A percentile compares a stretch with the other conserved stretches of the same genome.
phyloP scores from a whole-genome alignment of 2,797 vertebrate species.

The Salmo trutta region DNA sequence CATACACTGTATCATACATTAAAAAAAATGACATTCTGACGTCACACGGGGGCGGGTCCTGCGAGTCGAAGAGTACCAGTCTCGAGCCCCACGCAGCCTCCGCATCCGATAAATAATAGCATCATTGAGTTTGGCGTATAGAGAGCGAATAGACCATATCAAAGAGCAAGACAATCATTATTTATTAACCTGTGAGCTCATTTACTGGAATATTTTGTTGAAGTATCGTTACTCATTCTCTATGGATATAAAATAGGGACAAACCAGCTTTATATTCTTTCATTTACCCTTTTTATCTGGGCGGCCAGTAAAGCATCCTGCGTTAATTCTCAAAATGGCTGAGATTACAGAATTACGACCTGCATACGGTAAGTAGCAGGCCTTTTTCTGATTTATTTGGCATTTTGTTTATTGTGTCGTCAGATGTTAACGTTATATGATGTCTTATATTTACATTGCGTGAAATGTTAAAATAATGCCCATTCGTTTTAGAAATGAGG shows the following conservation, averaged over 20 bases:
- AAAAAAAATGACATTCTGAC: constrained; percentile 9
- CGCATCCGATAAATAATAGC: constrained; percentile 28
- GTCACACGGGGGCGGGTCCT: constrained; percentile 12
- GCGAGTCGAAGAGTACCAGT: constrained; percentile 21
- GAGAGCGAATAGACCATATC: neutral
- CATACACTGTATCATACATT: neutral
- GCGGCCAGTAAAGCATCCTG: constrained; percentile 44
- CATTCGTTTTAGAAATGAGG: neutral
- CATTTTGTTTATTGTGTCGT: neutral
- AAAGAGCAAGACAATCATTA: neutral
- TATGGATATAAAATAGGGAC: constrained; percentile 57
- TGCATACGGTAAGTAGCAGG: constrained; percentile 73
- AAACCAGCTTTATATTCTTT: constrained; percentile 33
- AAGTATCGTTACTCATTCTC: constrained; percentile 15
- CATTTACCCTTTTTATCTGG: constrained; percentile 24
- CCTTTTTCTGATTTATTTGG: neutral
- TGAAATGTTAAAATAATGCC: neutral
- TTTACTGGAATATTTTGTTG: constrained; percentile 7
- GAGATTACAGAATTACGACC: constrained; percentile 79
- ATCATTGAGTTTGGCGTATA: constrained; percentile 1
- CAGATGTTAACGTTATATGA: constrained; percentile 8
- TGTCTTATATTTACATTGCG: neutral
- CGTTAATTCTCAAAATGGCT: constrained; percentile 76
- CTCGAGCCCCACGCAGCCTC: constrained; percentile 24
- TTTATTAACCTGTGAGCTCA: neutral